Evolutionary conservation across 2,113 vertebrate species (phyloP).

Genomic region (Labeo rohita): DNA sequence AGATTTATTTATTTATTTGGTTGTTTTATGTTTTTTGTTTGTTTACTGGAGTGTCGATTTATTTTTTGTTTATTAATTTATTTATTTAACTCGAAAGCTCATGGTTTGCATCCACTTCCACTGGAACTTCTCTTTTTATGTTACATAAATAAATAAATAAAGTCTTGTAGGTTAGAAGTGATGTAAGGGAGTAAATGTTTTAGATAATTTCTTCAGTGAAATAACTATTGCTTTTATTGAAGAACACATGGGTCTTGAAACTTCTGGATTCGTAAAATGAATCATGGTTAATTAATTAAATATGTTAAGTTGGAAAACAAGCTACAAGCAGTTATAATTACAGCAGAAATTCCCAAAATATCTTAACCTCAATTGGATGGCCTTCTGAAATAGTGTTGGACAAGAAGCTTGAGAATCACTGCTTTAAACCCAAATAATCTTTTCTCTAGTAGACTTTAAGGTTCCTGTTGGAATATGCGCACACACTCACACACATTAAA

Average conservation of each 20-base stretch:
- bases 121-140: not conserved
- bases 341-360: not conserved
- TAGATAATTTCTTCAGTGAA: too few species aligned
- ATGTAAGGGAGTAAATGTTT: not conserved
- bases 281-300: too few species aligned
- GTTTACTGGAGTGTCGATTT: not conserved
- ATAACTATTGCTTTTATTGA: too few species aligned
- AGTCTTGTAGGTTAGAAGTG: not conserved
- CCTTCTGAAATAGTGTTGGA: not conserved
- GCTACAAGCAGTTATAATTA: too few species aligned
- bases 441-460: not conserved
- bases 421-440: not conserved
- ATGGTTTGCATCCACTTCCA: not conserved
- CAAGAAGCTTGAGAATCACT: not conserved
- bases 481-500: not conserved
- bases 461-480: not conserved
- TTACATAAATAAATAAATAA: not conserved
- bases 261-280: too few species aligned
- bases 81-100: not conserved
- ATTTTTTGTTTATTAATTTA: not conserved
- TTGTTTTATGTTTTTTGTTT: too few species aligned
- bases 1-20: not conserved
- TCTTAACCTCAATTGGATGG: not conserved
- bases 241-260: too few species aligned
- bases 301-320: too few species aligned